Evolutionary conservation across 1,140 invertebrate genomes (phyloP).

Genomic region (Temnothorax longispinosus): DNA sequence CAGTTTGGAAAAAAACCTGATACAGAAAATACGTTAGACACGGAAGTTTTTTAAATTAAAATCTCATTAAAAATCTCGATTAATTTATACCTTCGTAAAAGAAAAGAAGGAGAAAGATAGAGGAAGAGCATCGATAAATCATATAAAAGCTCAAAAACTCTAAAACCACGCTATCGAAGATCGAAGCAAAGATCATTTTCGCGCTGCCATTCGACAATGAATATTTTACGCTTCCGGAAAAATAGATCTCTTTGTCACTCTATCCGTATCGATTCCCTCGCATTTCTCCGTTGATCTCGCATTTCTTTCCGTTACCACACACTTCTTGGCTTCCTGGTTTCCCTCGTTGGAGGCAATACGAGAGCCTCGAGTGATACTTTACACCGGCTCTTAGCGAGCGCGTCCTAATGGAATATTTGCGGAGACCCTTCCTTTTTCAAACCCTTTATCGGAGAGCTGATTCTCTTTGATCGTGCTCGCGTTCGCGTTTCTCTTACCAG

Average conservation of each 20-base stretch:
- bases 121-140: neutral
- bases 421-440: constrained; percentile 43
- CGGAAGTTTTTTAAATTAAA: neutral
- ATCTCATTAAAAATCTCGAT: neutral
- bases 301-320: constrained; percentile 47
- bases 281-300: constrained; percentile 18
- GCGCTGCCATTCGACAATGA: neutral
- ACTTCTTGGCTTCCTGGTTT: constrained; percentile 22
- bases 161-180: neutral
- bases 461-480: constrained; percentile 16
- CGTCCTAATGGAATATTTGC: constrained; percentile 57
- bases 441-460: constrained; percentile 16
- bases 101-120: neutral
- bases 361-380: constrained; percentile 53
- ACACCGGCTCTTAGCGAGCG: constrained; percentile 36
- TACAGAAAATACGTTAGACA: neutral
- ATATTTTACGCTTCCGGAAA: constrained; percentile 31
- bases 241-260: constrained; percentile 18
- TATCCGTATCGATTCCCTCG: constrained; percentile 24
- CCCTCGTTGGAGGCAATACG: constrained; percentile 23
- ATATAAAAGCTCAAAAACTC: neutral
- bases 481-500: constrained; percentile 28
- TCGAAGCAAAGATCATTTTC: neutral
- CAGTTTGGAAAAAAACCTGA: neutral
- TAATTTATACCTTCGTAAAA: neutral